A percentile compares a stretch with the other conserved stretches of the same genome.
These are phyloP conservation scores for Rhinichthys klamathensis DNA, from an alignment of 2,113 vertebrate species.

Conservation along the genomic window DNA sequence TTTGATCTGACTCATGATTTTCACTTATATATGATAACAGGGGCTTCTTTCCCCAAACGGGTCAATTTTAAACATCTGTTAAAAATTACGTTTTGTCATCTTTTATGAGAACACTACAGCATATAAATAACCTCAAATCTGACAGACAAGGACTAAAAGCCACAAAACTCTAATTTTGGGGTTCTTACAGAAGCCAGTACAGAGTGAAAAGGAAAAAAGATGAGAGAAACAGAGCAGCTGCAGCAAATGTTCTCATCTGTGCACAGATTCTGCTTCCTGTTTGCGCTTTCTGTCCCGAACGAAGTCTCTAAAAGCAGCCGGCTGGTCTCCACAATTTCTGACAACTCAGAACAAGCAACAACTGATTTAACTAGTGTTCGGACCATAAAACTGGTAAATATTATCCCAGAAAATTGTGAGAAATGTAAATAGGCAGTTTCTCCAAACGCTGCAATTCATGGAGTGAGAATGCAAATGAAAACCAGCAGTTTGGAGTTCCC, in stretches of 20 bases:
- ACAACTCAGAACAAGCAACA: slow-evolving; percentile 18
- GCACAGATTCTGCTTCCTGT: slow-evolving; percentile 73
- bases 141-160: not conserved
- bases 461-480: slow-evolving; percentile 34
- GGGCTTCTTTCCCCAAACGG: not conserved
- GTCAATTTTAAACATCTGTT: not conserved
- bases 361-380: slow-evolving; percentile 7
- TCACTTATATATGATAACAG: not conserved
- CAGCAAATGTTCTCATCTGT: slow-evolving; percentile 64
- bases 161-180: not conserved
- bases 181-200: not conserved
- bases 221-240: not conserved
- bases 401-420: slow-evolving; percentile 39
- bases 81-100: not conserved
- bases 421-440: slow-evolving; percentile 42
- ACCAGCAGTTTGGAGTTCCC: slow-evolving; percentile 36
- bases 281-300: slow-evolving; percentile 63
- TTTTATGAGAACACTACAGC: not conserved
- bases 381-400: slow-evolving; percentile 37
- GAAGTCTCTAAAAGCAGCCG: slow-evolving; percentile 7
- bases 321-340: slow-evolving; percentile 7
- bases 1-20: not conserved
- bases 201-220: not conserved
- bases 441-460: slow-evolving; percentile 22
- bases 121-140: not conserved